Evolutionary conservation across 2,113 vertebrate genomes (phyloP).

Genomic region (Embiotoca jacksoni): DNA sequence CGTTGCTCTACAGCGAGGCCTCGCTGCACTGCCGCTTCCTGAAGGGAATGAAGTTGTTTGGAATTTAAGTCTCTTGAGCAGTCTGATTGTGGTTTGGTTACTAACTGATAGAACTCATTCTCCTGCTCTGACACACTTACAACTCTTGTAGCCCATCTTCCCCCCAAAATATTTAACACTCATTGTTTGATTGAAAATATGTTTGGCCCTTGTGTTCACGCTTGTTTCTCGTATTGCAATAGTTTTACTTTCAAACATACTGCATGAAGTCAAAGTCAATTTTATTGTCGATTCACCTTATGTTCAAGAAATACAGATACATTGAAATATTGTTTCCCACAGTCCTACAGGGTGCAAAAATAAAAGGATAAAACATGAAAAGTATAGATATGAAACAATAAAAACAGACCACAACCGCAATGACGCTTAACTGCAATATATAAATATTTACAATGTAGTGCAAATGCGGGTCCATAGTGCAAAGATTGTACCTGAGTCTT

Average conservation of each 20-base stretch:
- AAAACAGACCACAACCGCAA: no score
- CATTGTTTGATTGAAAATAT: no score
- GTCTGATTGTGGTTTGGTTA: background rate
- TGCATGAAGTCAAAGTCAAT: background rate
- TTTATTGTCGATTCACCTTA: no score
- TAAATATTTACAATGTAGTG: no score
- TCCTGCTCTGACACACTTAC: background rate
- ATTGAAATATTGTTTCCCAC: no score
- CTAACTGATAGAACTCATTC: constrained; percentile 2
- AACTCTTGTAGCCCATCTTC: background rate
- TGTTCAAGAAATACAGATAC: no score
- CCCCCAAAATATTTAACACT: background rate
- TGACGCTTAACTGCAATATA: no score
- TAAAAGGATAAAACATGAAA: no score
- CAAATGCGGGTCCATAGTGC: no score
- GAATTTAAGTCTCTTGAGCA: constrained; percentile 23
- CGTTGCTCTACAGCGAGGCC: background rate
- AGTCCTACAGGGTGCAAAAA: no score
- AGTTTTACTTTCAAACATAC: background rate
- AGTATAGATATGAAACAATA: no score
- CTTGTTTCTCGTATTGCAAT: background rate
- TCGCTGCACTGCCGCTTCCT: background rate
- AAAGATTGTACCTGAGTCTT: no score
- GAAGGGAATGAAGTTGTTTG: background rate
- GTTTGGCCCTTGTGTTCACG: background rate